phyloP scores from a whole-genome alignment of 1,140 invertebrate species.

The Antheraea mylitta region DNA sequence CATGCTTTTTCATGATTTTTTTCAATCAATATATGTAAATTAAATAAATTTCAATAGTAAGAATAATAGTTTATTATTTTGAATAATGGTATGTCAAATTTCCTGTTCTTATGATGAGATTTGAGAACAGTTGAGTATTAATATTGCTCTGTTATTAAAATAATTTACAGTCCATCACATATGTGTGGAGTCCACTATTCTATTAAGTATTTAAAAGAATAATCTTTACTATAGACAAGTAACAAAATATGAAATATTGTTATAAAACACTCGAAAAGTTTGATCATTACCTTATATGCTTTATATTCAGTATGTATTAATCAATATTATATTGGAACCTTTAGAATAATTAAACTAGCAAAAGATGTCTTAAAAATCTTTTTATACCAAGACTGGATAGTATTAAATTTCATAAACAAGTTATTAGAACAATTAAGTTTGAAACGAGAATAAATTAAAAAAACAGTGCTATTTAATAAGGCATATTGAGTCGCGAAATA shows the following conservation, averaged over 20 bases:
- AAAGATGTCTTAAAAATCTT: not conserved
- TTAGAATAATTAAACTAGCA: not conserved
- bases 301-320: not conserved
- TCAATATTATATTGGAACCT: not conserved
- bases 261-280: not conserved
- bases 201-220: not conserved
- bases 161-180: not conserved
- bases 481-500: no score
- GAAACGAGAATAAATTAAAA: no score
- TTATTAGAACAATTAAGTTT: no score
- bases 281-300: not conserved
- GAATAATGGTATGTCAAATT: not conserved
- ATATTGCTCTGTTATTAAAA: not conserved
- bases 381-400: not conserved
- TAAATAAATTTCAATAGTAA: no score
- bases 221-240: not conserved
- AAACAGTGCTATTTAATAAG: no score
- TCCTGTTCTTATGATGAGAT: not conserved
- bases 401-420: not conserved
- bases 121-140: not conserved
- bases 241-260: not conserved
- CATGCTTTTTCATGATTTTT: slow-evolving; percentile 1
- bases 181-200: not conserved
- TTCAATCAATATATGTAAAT: no score
- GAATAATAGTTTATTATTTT: not conserved